Conservation (phyloP, 2,888 invertebrate species). For the Chaetoderma sp. region DNA sequence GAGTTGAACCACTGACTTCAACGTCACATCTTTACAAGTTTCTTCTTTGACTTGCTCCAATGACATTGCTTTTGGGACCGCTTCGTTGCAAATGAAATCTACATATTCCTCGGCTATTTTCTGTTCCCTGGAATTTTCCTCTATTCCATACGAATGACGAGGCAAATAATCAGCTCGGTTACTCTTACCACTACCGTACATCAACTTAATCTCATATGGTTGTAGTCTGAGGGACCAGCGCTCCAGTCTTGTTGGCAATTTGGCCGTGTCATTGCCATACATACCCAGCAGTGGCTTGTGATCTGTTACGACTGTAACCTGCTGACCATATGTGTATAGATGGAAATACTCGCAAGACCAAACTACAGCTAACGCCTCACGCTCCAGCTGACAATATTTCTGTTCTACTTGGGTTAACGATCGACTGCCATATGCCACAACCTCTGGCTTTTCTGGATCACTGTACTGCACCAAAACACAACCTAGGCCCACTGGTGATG, state of each 20-base stretch:
- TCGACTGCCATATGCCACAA: constrained; percentile 17
- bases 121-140: too few relatives aligned
- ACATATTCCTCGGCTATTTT: too few relatives aligned
- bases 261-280: constrained; percentile 30
- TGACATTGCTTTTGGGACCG: too few relatives aligned
- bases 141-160: too few relatives aligned
- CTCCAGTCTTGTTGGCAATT: constrained; percentile 32
- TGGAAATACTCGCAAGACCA: constrained; percentile 41
- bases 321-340: constrained; percentile 35
- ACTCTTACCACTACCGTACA: constrained; percentile 36
- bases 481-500: constrained; percentile 23
- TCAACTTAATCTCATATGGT: constrained; percentile 31
- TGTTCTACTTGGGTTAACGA: constrained; percentile 13
- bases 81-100: too few relatives aligned
- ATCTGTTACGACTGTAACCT: constrained; percentile 39
- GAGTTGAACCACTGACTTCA: too few relatives aligned
- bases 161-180: constrained; percentile 43
- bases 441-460: too few relatives aligned
- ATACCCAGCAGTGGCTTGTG: constrained; percentile 44
- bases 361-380: constrained; percentile 30
- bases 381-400: constrained; percentile 29
- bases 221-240: constrained; percentile 35
- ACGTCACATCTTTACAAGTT: too few relatives aligned
- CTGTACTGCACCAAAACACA: constrained; percentile 21
- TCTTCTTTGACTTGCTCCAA: too few relatives aligned